Base-by-base conservation (phyloP, 2,888 invertebrate species). In the Napeogenes inachia region DNA sequence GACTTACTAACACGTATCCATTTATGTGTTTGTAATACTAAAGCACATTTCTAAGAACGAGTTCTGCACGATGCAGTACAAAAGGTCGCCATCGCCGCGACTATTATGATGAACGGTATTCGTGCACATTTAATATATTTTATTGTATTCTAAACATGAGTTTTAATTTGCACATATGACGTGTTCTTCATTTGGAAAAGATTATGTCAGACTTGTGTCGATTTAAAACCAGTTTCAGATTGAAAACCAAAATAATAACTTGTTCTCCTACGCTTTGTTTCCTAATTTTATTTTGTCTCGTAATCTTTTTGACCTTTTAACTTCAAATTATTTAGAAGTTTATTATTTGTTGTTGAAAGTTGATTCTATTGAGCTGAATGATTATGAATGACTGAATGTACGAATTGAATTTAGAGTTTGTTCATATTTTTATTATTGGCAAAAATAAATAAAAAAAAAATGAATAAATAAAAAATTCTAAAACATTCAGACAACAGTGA, bases 1-100 rank as follows among this genome's bases (percentile, higher is more conserved):
- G 21, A 47, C 50, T 30, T 50, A 50, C 10, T 21, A n/a, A n/a
- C n/a, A 30, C 30, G 21, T 50, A 50, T 50, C 50, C 10, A 30
- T 42, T 12, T 12, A 50, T 50, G 50, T 50, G 50, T 50, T 50
- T 50, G 50, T n/a, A 50, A 50, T 56, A 38, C 58, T 55, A 38
- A 50, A 74, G 72, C 77, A 80, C 86, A 84, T 86, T 84, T 81
- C 81, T 79, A 76, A 74, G 77, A 87, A 87, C 87, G 75, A 78
- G 87, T 87, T 88, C 82, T 79, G 77, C 74, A 76, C 71, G 76
- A 76, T 75, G 77, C 73, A 72, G 71, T 73, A 75, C 75, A 75
- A 75, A 75, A 74, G 74, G 72, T 73, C 71, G 63, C 68, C 64
- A 59, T 62, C 63, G 68, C 62, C 63, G 62, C 62, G 62, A 57